These are phyloP conservation scores for Trachurus trachurus DNA, from an alignment of 2,797 vertebrate genomes.

Conservation along the genomic window DNA sequence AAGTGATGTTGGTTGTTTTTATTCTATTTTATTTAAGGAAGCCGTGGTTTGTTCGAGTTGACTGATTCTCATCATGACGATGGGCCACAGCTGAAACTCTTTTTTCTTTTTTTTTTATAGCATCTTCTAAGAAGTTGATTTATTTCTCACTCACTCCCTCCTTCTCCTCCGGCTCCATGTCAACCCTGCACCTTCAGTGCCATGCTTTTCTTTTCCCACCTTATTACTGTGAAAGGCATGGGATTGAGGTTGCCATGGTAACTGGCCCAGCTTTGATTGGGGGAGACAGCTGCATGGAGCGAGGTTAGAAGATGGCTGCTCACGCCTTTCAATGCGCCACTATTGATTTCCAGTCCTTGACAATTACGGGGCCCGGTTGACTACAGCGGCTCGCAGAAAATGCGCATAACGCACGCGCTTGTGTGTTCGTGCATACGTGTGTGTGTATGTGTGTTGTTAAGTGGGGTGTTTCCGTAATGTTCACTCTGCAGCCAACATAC, in stretches of 20 bases:
- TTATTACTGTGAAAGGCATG: slow-evolving; percentile 72
- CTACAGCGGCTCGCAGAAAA: slow-evolving; percentile 31
- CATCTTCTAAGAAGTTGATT: slow-evolving; percentile 8
- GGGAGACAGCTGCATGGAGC: slow-evolving; percentile 73
- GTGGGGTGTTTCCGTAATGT: neutral
- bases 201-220: slow-evolving; percentile 55
- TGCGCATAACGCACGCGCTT: slow-evolving; percentile 15
- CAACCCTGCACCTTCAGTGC: slow-evolving; percentile 44
- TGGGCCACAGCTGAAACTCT: slow-evolving; percentile 28
- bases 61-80: slow-evolving; percentile 35
- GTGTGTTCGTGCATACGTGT: neutral
- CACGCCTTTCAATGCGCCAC: slow-evolving; percentile 60
- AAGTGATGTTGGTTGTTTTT: slow-evolving; percentile 17
- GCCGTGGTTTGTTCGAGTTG: slow-evolving; percentile 44
- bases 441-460: neutral
- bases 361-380: slow-evolving; percentile 69
- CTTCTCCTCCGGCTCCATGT: slow-evolving; percentile 34
- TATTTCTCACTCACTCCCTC: slow-evolving; percentile 26
- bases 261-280: slow-evolving; percentile 71
- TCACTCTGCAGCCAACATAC: slow-evolving; percentile 27
- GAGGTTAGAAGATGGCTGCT: slow-evolving; percentile 77
- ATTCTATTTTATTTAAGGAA: slow-evolving; percentile 19
- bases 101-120: slow-evolving; percentile 1
- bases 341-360: slow-evolving; percentile 77
- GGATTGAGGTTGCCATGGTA: slow-evolving; percentile 79